Conservation (phyloP, 2,888 invertebrate genomes). For the Tolmerus cingulatus region DNA sequence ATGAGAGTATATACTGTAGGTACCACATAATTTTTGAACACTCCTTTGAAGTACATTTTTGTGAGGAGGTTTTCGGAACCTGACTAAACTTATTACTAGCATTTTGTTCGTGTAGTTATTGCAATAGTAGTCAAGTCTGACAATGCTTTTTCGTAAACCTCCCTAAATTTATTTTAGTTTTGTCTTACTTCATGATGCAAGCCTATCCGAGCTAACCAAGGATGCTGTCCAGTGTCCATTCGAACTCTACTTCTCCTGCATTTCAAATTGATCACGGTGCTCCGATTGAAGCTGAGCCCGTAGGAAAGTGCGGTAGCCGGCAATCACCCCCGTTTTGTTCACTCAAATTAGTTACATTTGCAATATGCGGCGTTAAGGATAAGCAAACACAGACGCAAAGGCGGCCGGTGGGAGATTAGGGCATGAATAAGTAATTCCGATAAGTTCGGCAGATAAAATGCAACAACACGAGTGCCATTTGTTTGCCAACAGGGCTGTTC, state of each 20-base stretch:
- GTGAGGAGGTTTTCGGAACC: too few species aligned
- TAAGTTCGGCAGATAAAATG: constrained; percentile 46
- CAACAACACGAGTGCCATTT: constrained; percentile 44
- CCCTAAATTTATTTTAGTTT: not conserved
- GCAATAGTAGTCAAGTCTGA: too few species aligned
- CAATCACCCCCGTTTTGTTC: constrained; percentile 1
- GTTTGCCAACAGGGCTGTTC: constrained; percentile 37
- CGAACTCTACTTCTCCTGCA: not conserved
- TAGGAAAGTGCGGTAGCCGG: not conserved
- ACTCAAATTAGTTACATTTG: constrained; percentile 25
- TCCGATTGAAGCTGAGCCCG: not conserved
- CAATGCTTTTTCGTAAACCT: not conserved
- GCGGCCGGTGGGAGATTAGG: constrained; percentile 40
- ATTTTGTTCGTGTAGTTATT: too few species aligned
- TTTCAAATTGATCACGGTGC: not conserved
- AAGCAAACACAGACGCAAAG: constrained; percentile 23
- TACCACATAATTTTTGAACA: too few species aligned
- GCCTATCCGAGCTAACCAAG: not conserved
- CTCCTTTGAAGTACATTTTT: too few species aligned
- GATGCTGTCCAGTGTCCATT: not conserved
- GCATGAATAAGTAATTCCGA: constrained; percentile 48
- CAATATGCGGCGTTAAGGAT: constrained; percentile 28
- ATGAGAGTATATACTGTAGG: too few species aligned
- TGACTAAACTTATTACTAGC: too few species aligned
- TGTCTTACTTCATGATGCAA: not conserved